phyloP scores from a whole-genome alignment of 2,113 vertebrate genomes.

The Serilophus lunatus region DNA sequence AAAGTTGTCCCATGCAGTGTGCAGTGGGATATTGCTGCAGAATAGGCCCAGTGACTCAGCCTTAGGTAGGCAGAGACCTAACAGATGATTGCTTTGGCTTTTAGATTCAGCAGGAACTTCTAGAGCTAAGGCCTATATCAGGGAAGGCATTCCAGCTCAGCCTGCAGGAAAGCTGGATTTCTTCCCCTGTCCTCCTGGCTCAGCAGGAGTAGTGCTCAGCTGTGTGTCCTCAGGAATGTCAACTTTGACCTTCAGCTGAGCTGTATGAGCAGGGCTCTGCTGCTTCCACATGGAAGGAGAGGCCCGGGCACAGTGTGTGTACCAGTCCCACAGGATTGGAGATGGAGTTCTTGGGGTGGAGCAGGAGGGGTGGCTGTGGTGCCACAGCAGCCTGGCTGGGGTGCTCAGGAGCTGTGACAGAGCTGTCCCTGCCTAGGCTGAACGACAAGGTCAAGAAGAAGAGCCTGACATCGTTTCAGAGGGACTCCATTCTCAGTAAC shows the following conservation, averaged over 20 bases:
- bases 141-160: not conserved
- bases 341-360: not conserved
- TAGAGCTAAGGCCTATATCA: not conserved
- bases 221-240: rapidly evolving
- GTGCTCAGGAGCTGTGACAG: not conserved
- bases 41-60: not conserved
- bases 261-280: not conserved
- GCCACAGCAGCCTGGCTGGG: not conserved
- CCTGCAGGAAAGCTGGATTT: not conserved
- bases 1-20: not conserved
- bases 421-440: slow-evolving; percentile 71
- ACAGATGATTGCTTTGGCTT: not conserved
- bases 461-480: slow-evolving; percentile 86
- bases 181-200: not conserved
- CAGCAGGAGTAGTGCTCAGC: not conserved
- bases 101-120: not conserved
- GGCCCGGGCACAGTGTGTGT: not conserved
- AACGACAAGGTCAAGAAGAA: slow-evolving; percentile 92
- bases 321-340: not conserved
- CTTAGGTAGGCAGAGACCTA: not conserved
- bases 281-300: not conserved
- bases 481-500: slow-evolving; percentile 85
- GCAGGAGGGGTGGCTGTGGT: not conserved
- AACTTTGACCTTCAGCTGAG: not conserved
- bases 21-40: not conserved